phyloP scores from a whole-genome alignment of 2,797 vertebrate species.

The Remorina albescens region DNA sequence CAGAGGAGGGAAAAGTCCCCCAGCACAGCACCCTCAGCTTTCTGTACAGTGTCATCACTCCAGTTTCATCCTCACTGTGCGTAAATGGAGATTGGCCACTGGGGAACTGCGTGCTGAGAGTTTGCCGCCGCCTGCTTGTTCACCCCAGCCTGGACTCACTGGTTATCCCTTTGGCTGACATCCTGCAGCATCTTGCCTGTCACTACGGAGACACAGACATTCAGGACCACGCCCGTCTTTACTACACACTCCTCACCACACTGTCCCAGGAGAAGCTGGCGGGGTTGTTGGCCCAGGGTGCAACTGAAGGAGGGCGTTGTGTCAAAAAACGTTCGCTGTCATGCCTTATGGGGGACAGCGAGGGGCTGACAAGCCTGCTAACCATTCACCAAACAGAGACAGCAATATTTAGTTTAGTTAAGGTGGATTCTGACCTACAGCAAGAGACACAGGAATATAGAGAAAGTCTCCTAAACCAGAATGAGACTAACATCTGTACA shows the following conservation, averaged over 20 bases:
- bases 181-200: slow-evolving; percentile 84
- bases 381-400: slow-evolving; percentile 80
- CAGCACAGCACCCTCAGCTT: slow-evolving; percentile 81
- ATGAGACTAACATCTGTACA: neutral
- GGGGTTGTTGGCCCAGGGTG: slow-evolving; percentile 72
- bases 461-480: accelerated
- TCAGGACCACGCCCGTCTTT: slow-evolving; percentile 89
- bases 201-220: slow-evolving; percentile 86
- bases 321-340: slow-evolving; percentile 76
- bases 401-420: slow-evolving; percentile 73
- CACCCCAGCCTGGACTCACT: slow-evolving; percentile 81
- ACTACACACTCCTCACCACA: slow-evolving; percentile 89
- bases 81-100: slow-evolving; percentile 82
- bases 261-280: slow-evolving; percentile 87
- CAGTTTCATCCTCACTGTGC: slow-evolving; percentile 62
- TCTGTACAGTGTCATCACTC: slow-evolving; percentile 75
- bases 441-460: neutral
- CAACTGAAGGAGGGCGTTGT: slow-evolving; percentile 74
- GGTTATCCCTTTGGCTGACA: slow-evolving; percentile 82
- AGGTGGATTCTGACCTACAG: slow-evolving; percentile 6
- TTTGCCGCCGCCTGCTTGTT: slow-evolving; percentile 86
- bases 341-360: slow-evolving; percentile 87
- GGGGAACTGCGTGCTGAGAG: slow-evolving; percentile 84
- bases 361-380: slow-evolving; percentile 82
- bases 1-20: slow-evolving; percentile 79